Evolutionary conservation across 2,797 vertebrate genomes (phyloP).

Genomic region (Masticophis lateralis): DNA sequence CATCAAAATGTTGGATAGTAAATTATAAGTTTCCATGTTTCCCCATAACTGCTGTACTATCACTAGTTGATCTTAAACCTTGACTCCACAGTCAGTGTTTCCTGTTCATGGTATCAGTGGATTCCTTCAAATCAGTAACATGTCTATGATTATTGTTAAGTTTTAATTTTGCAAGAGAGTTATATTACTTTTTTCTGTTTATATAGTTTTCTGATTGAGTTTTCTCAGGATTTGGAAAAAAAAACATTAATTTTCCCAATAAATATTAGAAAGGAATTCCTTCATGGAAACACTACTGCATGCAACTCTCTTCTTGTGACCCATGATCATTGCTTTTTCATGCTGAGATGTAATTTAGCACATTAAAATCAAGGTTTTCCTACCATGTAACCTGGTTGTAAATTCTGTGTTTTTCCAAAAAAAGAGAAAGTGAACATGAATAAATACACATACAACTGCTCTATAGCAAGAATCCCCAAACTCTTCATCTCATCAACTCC

Average conservation of each 20-base stretch:
- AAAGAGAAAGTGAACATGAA: background rate
- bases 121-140: background rate
- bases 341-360: background rate
- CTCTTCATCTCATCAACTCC: background rate
- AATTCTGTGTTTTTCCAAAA: background rate
- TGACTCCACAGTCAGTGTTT: background rate
- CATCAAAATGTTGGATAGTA: background rate
- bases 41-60: background rate
- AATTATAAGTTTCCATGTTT: background rate
- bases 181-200: background rate
- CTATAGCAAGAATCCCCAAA: background rate
- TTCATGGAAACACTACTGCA: background rate
- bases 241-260: background rate
- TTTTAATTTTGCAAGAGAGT: background rate
- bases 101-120: background rate
- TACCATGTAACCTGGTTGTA: background rate
- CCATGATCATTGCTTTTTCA: background rate
- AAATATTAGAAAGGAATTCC: background rate
- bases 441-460: background rate
- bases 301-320: background rate
- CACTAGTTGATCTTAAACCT: background rate
- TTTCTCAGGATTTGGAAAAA: background rate
- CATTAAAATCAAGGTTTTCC: background rate
- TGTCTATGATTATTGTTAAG: background rate
- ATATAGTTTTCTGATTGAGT: background rate